These are phyloP conservation scores for Dynastes tityus DNA, from an alignment of 2,888 invertebrate genomes.

Conservation along the genomic window DNA sequence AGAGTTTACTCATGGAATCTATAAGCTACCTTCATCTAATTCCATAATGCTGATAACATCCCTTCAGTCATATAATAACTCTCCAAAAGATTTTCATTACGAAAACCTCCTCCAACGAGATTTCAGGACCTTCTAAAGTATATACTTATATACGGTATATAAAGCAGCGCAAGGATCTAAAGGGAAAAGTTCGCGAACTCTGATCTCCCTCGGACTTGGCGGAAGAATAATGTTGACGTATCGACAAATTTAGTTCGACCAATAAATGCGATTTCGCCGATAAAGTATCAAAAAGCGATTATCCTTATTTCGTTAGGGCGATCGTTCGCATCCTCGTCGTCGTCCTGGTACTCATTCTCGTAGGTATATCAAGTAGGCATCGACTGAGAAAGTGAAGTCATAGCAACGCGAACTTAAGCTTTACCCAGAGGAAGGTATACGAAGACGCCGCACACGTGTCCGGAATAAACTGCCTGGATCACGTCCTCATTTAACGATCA, in stretches of 20 bases:
- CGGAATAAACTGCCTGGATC: conserved; percentile 66
- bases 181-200: no score
- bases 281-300: conserved; percentile 65
- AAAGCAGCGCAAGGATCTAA: no score
- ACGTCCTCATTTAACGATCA: conserved; percentile 69
- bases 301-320: conserved; percentile 64
- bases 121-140: no score
- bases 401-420: not conserved
- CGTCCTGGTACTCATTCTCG: not conserved
- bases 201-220: not conserved
- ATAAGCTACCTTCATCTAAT: no score
- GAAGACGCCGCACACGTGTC: conserved; percentile 61
- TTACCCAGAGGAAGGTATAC: conserved; percentile 43
- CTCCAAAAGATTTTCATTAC: no score
- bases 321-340: conserved; percentile 49
- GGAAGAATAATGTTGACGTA: conserved; percentile 12
- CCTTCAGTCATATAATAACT: no score
- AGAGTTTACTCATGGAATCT: no score
- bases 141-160: no score
- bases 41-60: no score
- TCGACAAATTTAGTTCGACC: conserved; percentile 10
- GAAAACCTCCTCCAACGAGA: no score
- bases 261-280: conserved; percentile 44
- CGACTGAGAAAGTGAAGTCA: not conserved
- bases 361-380: not conserved